Evolutionary conservation across 2,797 vertebrate genomes (phyloP).

Genomic region (Austrolebias charrua): DNA sequence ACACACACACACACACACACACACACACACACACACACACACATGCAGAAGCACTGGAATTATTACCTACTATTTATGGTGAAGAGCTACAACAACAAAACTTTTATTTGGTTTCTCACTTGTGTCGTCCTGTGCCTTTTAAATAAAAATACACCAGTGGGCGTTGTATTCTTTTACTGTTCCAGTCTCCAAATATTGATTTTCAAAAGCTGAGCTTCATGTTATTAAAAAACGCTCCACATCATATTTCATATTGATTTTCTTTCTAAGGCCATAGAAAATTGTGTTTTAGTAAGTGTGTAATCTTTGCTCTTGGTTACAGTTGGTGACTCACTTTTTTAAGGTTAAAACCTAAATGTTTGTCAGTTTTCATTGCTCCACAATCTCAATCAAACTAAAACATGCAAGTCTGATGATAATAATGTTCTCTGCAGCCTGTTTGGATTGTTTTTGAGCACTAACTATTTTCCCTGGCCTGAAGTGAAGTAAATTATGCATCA

Average conservation of each 20-base stretch:
- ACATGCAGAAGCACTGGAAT: no score
- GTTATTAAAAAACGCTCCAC: slow-evolving; percentile 60
- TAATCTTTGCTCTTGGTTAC: slow-evolving; percentile 21
- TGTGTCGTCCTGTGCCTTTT: slow-evolving; percentile 2
- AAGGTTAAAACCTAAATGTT: background rate
- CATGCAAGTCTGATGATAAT: slow-evolving; percentile 11
- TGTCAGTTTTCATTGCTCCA: background rate
- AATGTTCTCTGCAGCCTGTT: slow-evolving; percentile 28
- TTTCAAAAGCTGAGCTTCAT: slow-evolving; percentile 43
- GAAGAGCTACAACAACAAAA: no score
- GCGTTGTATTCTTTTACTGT: slow-evolving; percentile 35
- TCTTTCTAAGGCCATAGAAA: slow-evolving; percentile 34
- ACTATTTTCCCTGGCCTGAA: slow-evolving; percentile 38
- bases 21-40: no score
- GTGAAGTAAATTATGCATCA: slow-evolving; percentile 72
- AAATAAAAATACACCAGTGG: slow-evolving; percentile 11
- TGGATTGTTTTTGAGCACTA: slow-evolving; percentile 36
- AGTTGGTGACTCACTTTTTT: no score
- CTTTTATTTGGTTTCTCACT: slow-evolving; percentile 5
- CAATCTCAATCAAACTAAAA: slow-evolving; percentile 17
- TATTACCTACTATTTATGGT: no score
- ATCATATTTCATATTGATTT: slow-evolving; percentile 71
- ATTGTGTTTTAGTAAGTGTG: slow-evolving; percentile 22
- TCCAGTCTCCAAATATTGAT: slow-evolving; percentile 62
- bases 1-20: no score